phyloP scores from a whole-genome alignment of 2,888 invertebrate species.

The Beris morrisii region DNA sequence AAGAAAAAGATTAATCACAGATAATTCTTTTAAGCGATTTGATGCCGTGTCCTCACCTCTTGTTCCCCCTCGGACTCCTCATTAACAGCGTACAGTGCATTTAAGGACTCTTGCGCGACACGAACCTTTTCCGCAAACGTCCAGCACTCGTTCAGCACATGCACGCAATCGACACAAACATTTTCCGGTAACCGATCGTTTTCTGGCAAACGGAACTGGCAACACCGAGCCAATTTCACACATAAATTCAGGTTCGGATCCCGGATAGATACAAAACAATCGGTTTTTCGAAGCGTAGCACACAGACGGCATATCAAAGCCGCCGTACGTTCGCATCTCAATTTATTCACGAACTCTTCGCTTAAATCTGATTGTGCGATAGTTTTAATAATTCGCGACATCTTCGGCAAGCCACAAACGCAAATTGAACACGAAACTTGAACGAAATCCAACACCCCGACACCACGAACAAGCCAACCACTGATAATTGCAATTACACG shows the following conservation, averaged over 20 bases:
- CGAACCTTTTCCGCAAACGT: constrained; percentile 45
- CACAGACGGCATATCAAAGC: constrained; percentile 46
- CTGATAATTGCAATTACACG: too few species aligned
- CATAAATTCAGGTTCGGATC: constrained; percentile 42
- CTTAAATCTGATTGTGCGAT: not conserved
- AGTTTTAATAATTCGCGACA: not conserved
- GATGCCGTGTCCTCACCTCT: not conserved
- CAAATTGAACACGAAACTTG: too few species aligned
- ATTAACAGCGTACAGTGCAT: constrained; percentile 35
- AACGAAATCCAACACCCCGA: not conserved
- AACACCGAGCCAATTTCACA: constrained; percentile 43
- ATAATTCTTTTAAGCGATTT: too few species aligned
- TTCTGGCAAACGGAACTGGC: constrained; percentile 41
- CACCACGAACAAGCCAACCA: too few species aligned
- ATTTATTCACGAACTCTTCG: constrained; percentile 4
- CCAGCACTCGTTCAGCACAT: constrained; percentile 41
- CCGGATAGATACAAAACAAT: constrained; percentile 39
- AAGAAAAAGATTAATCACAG: too few species aligned
- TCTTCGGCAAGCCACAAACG: too few species aligned
- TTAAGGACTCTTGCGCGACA: constrained; percentile 46
- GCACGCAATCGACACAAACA: constrained; percentile 45
- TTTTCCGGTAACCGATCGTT: constrained; percentile 44
- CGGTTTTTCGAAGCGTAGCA: constrained; percentile 45
- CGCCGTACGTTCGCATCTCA: constrained; percentile 3
- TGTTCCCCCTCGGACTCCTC: not conserved